Base-by-base conservation (phyloP, 2,888 invertebrate genomes). In the Drosophila birchii region DNA sequence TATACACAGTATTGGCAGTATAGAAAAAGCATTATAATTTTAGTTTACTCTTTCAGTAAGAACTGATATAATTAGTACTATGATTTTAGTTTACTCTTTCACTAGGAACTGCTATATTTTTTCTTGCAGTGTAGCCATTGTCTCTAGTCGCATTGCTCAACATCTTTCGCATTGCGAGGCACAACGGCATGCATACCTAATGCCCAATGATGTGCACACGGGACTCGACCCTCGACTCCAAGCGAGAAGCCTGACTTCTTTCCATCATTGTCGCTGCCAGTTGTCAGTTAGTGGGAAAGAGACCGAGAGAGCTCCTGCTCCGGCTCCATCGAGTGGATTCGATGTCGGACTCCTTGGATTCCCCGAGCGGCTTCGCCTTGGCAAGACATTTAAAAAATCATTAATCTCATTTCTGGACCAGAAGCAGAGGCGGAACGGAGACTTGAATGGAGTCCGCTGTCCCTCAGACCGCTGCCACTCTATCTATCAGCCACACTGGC, bases 101-200 rank as follows among this genome's bases (percentile, higher is more conserved):
- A 0, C 0, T 23, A 12, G 12, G 0, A 11, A 2, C 0, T 38
- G 0, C 16, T n/a, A 9, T 3, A 3, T 1, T 20, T 12, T 23
- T 23, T 47, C 8, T 23, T 18, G 3, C 6, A 0, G 64, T 64
- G 63, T 58, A 55, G 18, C 58, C 82, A 71, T 78, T 76, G 82
- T 79, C 88, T 83, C 87, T 70, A 66, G 70, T 55, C 86, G 79
- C 84, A 80, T 88, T 81, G 81, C 81, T 86, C 67, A 80, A 82
- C 86, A 83, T 75, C 77, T 77, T 78, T 70, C 53, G 58, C 72
- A 70, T 45, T 58, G 78, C 78, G 56, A 54, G 78, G 86, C 64
- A 76, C 81, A 79, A 72, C 81, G 84, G 79, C 81, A 86, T 88
- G 84, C 84, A 85, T 85, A 85, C 84, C 88, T 84, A 85, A 85